Percentiles rank a stretch among this genome's conserved stretches.
phyloP scores from a whole-genome alignment of 92 coral and sea anemone genomes.

The Isaurus tuberculatus region DNA sequence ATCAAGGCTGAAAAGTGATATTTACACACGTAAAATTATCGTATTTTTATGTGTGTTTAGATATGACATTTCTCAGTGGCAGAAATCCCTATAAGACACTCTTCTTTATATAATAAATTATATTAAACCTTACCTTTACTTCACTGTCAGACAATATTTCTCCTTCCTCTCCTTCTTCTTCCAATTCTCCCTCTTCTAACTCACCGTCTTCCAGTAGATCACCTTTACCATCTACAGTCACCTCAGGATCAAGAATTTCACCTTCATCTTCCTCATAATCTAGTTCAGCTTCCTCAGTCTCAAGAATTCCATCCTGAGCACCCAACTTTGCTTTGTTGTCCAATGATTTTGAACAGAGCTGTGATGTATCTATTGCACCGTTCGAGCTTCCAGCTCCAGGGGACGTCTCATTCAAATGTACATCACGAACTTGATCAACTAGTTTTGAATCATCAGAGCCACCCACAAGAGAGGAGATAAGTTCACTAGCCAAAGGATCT shows the following conservation, averaged over 20 bases:
- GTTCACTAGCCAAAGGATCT: constrained; percentile 16
- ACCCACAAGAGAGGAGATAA: background rate
- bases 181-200: constrained; percentile 39
- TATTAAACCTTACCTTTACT: background rate
- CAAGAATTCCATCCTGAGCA: constrained; percentile 28
- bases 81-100: no score
- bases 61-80: no score
- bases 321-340: constrained; percentile 7
- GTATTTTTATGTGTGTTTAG: no score
- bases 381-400: background rate
- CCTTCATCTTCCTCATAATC: constrained; percentile 44
- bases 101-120: background rate
- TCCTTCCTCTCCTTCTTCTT: constrained; percentile 32
- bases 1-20: no score
- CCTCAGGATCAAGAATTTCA: constrained; percentile 26
- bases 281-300: constrained; percentile 30
- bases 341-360: background rate
- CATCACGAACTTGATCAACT: background rate
- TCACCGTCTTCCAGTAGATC: constrained; percentile 14
- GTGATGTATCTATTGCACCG: background rate
- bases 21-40: no score
- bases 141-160: constrained; percentile 34
- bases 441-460: constrained; percentile 7
- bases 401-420: constrained; percentile 12
- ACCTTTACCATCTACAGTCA: constrained; percentile 4